Evolutionary conservation across 1,140 invertebrate species (phyloP), one percentile per base, ranked within the genome.

Genomic region (Leptestheria dahalacensis): DNA sequence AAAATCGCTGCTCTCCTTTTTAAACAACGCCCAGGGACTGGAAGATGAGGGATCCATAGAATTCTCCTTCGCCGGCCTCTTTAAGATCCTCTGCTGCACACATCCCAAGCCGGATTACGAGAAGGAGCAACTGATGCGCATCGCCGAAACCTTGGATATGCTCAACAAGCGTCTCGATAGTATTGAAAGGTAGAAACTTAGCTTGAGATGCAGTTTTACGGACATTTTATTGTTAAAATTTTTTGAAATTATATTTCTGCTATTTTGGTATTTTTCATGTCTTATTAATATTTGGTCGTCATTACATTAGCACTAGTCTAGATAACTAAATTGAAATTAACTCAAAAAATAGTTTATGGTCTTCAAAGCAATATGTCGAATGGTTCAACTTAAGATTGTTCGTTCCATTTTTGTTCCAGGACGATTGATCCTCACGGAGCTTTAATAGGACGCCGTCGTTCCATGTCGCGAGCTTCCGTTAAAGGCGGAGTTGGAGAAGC

Each of bases 281-380:
- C 70, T 92, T 54, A 86, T 91, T 64, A 75, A 72, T 18, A 83
- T 93, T 55, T 88, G 92, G 77, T 86, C 80, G 75, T 81, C 68
- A 63, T 68, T 70, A 66, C n/a, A 33, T 25, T 33, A 54, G 15
- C 41, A 41, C 23, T 21, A 57, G 46, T 50, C 1, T n/a, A 24
- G 20, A 11, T 20, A 59, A 24, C 15, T 1, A 52, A 0, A 20
- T 26, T 11, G 15, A 26, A 12, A 76, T 74, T 3, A 23, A 24
- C 2, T 21, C 24, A 18, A 55, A 55, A 61, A 68, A 20, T 64
- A n/a, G n/a, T n/a, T n/a, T n/a, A n/a, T n/a, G n/a, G n/a, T n/a
- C n/a, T n/a, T n/a, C n/a, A n/a, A n/a, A n/a, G n/a, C n/a, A n/a
- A n/a, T n/a, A n/a, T n/a, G n/a, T n/a, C n/a, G n/a, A n/a, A n/a